Conservation (phyloP, 2,797 vertebrate genomes). For the Meda fulgida region DNA sequence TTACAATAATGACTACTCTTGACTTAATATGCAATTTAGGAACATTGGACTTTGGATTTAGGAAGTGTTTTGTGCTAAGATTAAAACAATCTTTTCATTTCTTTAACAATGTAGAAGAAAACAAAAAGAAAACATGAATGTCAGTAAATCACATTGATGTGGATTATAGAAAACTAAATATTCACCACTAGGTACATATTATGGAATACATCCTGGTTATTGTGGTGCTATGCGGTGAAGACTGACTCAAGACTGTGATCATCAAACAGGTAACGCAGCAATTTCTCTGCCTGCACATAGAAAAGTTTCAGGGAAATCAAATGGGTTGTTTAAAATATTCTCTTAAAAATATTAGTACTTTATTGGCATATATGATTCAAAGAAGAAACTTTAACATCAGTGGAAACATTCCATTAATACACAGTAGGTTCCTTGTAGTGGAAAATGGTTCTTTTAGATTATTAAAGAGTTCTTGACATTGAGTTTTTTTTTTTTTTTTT, state of each 20-base stretch:
- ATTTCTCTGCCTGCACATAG: constrained; percentile 68
- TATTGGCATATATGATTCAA: neutral
- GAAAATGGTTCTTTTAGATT: neutral
- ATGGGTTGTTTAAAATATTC: too few relatives aligned
- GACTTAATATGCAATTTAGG: neutral
- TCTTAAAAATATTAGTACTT: constrained; percentile 19
- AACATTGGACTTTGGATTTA: neutral
- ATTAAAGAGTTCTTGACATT: neutral
- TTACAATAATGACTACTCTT: neutral
- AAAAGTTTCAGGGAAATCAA: constrained; percentile 13
- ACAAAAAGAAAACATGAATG: neutral
- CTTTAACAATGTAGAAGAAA: neutral
- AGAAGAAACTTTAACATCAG: neutral
- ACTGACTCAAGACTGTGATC: constrained; percentile 66
- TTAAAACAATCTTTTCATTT: neutral
- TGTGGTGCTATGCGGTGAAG: constrained; percentile 50
- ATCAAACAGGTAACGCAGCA: constrained; percentile 75
- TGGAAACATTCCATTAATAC: neutral
- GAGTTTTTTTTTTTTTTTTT: too few relatives aligned
- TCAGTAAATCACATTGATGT: neutral
- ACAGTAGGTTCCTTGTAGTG: neutral
- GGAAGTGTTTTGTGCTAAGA: neutral
- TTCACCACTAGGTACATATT: neutral
- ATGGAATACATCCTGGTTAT: constrained; percentile 13
- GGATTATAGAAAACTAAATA: neutral